phyloP scores from a whole-genome alignment of 1,140 invertebrate species.

The Lineus longissimus region DNA sequence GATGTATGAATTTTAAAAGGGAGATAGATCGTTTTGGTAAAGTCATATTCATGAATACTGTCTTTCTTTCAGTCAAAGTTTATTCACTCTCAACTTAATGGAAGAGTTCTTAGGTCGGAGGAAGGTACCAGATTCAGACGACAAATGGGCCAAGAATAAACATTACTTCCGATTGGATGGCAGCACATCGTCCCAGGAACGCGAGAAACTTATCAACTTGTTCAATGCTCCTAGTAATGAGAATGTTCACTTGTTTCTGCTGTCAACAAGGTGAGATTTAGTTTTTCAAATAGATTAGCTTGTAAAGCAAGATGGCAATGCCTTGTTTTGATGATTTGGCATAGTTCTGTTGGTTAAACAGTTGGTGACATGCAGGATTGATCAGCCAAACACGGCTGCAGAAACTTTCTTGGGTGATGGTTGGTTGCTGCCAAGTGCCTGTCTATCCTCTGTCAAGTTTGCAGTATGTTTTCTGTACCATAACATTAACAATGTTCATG shows the following conservation, averaged over 20 bases:
- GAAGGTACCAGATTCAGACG: conserved; percentile 60
- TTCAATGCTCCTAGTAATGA: conserved; percentile 77
- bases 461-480: too few species aligned
- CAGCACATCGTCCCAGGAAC: conserved; percentile 85
- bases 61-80: conserved; percentile 83
- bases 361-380: too few species aligned
- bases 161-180: conserved; percentile 92
- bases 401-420: too few species aligned
- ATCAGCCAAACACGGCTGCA: too few species aligned
- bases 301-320: neutral
- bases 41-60: too few species aligned
- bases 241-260: conserved; percentile 79
- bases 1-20: too few species aligned
- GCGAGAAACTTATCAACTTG: conserved; percentile 94
- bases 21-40: too few species aligned
- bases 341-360: neutral
- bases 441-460: too few species aligned
- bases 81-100: conserved; percentile 94
- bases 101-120: conserved; percentile 87
- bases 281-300: neutral
- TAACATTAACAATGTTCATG: too few species aligned
- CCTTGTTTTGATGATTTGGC: neutral
- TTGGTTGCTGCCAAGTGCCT: too few species aligned
- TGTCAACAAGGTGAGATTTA: conserved; percentile 70
- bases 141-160: conserved; percentile 78